Evolutionary conservation across 92 coral and sea anemone genomes (phyloP), one percentile per base, ranked within the genome.

Genomic region (Epizoanthus scotinus): DNA sequence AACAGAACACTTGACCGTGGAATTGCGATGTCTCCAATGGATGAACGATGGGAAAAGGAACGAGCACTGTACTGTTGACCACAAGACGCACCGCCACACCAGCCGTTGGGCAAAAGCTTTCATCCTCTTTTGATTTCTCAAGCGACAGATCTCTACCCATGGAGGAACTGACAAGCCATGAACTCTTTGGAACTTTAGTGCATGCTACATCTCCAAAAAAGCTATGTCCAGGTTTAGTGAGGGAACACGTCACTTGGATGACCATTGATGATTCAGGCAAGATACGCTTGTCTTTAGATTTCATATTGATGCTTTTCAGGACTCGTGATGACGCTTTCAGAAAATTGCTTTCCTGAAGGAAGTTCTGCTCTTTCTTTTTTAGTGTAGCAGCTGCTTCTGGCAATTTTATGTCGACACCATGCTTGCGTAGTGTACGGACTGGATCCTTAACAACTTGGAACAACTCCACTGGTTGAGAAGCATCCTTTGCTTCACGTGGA

Each of bases 131-230:
- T 0, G 71, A 34, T n/a, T 55, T 56, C 47, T 54, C 3, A 65
- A 82, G 47, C 24, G 85, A 77, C 56, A 25, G n/a, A 6, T 75
- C 85, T 28, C 13, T 70, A n/a, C 85, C 85, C 70, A 82, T 57
- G 5, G 85, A 68, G 7, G 85, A 82, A 19, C 13, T 58, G 61
- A 82, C 70, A 7, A 82, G 78, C 85, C 85, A 82, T 5, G 69
- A 34, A n/a, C 64, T n/a, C 21, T n/a, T n/a, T n/a, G 22, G 5
- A 15, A 18, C 40, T 14, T 21, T 29, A 57, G 56, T 56, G 15
- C 47, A 18, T 17, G 19, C 36, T 4, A 0, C 40, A 15, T 27
- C n/a, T 38, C 6, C 44, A 17, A 82, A 70, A 57, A 57, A 82
- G 4, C 47, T 40, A n/a, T 27, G 10, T 3, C 85, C 79, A 8